Evolutionary conservation across 2,113 vertebrate species (phyloP).

Genomic region (Onychostoma macrolepis): DNA sequence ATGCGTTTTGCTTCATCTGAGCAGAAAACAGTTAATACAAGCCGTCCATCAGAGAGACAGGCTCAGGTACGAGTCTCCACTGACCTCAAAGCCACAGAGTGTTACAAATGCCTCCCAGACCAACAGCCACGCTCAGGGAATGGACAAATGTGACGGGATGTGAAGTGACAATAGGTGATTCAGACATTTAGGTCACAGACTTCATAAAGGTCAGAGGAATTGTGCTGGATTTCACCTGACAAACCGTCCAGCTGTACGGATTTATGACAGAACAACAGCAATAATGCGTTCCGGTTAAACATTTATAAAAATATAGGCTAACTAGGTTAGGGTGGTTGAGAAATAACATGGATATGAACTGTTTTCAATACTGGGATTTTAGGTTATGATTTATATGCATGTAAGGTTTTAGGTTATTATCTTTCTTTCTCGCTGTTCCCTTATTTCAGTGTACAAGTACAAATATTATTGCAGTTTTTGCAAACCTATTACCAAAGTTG

Average conservation of each 20-base stretch:
- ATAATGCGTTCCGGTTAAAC: neutral
- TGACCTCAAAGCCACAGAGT: constrained; percentile 9
- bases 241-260: neutral
- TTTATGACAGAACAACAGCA: neutral
- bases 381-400: neutral
- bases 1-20: neutral
- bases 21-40: neutral
- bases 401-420: neutral
- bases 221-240: neutral
- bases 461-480: neutral
- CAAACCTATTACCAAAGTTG: too few relatives aligned
- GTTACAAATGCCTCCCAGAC: constrained; percentile 13
- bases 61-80: neutral
- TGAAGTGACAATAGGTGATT: constrained; percentile 20
- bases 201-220: constrained; percentile 21
- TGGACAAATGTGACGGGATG: neutral
- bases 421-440: neutral
- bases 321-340: neutral
- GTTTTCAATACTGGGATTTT: neutral
- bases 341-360: neutral
- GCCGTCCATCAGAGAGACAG: constrained; percentile 18
- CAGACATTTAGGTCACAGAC: constrained; percentile 28
- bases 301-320: too few relatives aligned
- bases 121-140: neutral
- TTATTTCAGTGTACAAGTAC: neutral